phyloP scores from a whole-genome alignment of 2,888 invertebrate species.

The Myopa tessellatipennis region DNA sequence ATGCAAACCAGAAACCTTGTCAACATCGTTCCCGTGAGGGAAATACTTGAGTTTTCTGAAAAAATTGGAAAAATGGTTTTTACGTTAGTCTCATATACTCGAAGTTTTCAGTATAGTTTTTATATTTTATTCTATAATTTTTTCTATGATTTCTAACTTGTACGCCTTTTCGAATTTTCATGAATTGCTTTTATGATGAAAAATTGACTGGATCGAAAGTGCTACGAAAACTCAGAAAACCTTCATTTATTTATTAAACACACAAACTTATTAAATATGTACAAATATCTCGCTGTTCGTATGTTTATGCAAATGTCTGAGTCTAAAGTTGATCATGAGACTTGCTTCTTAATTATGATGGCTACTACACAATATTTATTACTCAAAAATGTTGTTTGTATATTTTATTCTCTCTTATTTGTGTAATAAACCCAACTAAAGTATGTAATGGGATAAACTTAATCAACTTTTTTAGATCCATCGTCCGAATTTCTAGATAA shows the following conservation, averaged over 20 bases:
- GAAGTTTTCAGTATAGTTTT: too few species aligned
- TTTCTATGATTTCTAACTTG: not conserved
- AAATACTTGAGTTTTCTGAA: slow-evolving; percentile 50
- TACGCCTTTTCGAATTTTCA: not conserved
- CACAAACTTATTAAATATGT: not conserved
- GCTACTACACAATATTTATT: not conserved
- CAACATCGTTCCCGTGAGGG: slow-evolving; percentile 59
- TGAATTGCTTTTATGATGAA: not conserved
- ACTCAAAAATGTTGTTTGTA: too few species aligned
- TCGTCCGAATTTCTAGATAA: too few species aligned
- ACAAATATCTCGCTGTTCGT: not conserved
- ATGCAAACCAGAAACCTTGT: slow-evolving; percentile 66
- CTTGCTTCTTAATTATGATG: not conserved
- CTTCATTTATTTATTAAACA: not conserved
- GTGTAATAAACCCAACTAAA: too few species aligned
- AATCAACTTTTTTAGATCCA: too few species aligned
- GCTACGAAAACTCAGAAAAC: not conserved
- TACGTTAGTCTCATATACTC: not conserved
- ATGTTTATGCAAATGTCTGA: not conserved
- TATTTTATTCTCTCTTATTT: too few species aligned
- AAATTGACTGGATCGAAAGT: not conserved
- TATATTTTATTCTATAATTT: too few species aligned
- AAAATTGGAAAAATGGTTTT: slow-evolving; percentile 41
- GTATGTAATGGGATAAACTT: too few species aligned
- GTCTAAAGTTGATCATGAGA: not conserved